Evolutionary conservation across 2,797 vertebrate genomes (phyloP).

Genomic region (Eospalax fontanierii): DNA sequence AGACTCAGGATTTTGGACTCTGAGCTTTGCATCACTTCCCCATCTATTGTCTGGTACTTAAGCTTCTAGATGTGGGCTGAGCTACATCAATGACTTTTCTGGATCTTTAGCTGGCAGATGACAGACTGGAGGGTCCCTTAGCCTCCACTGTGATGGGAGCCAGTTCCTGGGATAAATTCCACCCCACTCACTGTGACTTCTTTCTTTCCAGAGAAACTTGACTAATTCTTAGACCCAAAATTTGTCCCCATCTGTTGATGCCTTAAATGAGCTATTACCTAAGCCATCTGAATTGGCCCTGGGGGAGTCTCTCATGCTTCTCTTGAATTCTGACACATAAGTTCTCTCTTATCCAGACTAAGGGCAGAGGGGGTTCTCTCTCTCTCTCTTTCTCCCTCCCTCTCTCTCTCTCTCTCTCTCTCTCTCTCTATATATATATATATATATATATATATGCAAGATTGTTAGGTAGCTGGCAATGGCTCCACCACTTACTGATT

Average conservation of each 20-base stretch:
- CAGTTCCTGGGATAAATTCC: not conserved
- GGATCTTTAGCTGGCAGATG: not conserved
- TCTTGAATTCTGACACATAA: not conserved
- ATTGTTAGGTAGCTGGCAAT: not conserved
- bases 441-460: not conserved
- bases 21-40: not conserved
- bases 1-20: not conserved
- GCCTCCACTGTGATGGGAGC: not conserved
- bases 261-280: not conserved
- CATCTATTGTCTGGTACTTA: not conserved
- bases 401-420: too few relatives aligned
- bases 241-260: not conserved
- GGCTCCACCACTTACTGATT: not conserved
- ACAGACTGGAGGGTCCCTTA: not conserved
- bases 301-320: not conserved
- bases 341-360: not conserved
- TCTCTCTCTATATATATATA: not conserved
- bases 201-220: constrained; percentile 10
- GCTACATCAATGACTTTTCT: not conserved
- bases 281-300: not conserved
- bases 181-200: not conserved
- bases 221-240: not conserved
- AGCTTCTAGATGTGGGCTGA: not conserved
- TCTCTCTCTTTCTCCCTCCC: too few relatives aligned
- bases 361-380: not conserved